Base-by-base conservation (phyloP, 2,113 vertebrate species). In the Scortum barcoo region DNA sequence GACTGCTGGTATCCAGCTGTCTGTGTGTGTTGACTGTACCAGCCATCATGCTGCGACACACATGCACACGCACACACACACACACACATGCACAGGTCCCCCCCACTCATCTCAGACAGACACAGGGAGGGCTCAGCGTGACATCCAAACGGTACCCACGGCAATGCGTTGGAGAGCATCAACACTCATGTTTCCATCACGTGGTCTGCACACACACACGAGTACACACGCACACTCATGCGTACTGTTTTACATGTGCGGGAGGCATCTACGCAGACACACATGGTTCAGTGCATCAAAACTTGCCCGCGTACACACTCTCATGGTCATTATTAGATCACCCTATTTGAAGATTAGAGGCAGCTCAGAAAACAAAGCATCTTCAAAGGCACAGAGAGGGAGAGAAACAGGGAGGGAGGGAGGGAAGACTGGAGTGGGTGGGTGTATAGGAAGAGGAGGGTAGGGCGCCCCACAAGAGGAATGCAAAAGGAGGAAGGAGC, bases 361-460 rank as follows among this genome's bases (percentile, higher is more conserved):
- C 89, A 87, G 87, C 72, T 89, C 72, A 1, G 76, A 85, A 92
- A 93, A 94, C 93, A 93, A 92, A 90, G 90, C 86, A 85, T 94
- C 92, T 93, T 93, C 90, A 93, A 91, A 93, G 91, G 86, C 79
- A 42, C 54, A 70, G 80, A 24, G 74, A 36, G 66, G 72, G 76
- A 40, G 51, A 57, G 51, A 58, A 51, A 38, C 3, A 54, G 48
- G 30, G 62, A 70, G 61, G 74, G 77, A 63, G 67, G 58, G 61
- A 74, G 62, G 56, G 36, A 50, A 5, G 38, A 51, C 11, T 12
- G 72, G 36, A 30, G 28, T 22, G 71, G 40, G 73, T 14, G 76
- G 16, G 50, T 61, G 40, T 50, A 62, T 72, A 86, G 72, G 72
- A 33, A 70, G 28, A 50, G 38, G 70, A 83, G 79, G 79, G 71